Evolutionary conservation across 1,140 invertebrate genomes (phyloP), one percentile per base, ranked within the genome.

Genomic region (Lepeophtheirus salmonis): DNA sequence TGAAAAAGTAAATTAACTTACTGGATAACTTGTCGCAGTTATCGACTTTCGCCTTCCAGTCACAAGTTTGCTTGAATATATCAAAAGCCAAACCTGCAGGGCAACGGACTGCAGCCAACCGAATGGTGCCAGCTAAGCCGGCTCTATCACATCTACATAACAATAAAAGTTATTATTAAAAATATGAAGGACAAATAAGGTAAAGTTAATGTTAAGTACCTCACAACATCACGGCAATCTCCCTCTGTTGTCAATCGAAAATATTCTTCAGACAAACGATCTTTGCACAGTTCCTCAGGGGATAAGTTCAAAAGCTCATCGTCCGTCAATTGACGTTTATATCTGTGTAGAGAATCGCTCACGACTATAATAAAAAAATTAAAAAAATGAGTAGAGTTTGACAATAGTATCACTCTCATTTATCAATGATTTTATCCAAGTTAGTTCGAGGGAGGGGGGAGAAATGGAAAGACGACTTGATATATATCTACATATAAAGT

Each of bases 41-140:
- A 79, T 87, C 86, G 75, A 91, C 88, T 78, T 89, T 83, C 68
- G 83, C 81, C 79, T 89, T 91, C 86, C 88, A 94, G 75, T 91
- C 87, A 76, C 89, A 92, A 64, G 87, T 90, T 73, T 94, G 88
- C 67, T 86, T 79, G 73, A 87, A 82, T 71, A 94, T 84, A 80
- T 94, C 89, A 77, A 94, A 94, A 68, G 85, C 86, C 69, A 94
- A 78, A 72, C 87, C 86, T 67, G 80, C 82, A 63, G 87, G 86
- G 73, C 89, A 94, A 67, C 82, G 77, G 65, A 91, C 84, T 60
- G 83, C 81, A 59, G 86, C 86, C 72, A 90, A 76, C 69, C 87
- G 79, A 67, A 81, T 87, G 59, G 80, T 79, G 63, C 84, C 84
- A 69, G 82, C 83, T 74, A 88, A 83, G 68, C 76, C 84, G 68